Conservation (phyloP, 2,888 invertebrate species). For the Cenopis cana region DNA sequence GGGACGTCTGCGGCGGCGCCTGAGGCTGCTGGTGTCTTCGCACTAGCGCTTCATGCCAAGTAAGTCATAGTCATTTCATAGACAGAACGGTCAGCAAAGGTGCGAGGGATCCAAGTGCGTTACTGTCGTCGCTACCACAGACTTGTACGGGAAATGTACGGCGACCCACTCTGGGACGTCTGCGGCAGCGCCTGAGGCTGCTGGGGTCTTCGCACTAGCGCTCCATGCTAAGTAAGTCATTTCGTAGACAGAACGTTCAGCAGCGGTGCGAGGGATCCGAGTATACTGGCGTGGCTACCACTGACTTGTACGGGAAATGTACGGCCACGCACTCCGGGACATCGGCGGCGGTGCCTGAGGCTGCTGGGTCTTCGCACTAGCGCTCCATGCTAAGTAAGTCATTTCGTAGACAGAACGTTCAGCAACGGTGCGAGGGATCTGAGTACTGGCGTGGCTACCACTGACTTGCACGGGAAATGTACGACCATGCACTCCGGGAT, state of each 20-base stretch:
- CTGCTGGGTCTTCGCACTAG: slow-evolving; percentile 99
- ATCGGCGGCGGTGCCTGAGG: slow-evolving; percentile 99
- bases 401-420: slow-evolving; percentile 95
- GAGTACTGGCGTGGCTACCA: slow-evolving; percentile 99
- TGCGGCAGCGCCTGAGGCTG: slow-evolving; percentile 99
- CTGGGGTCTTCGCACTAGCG: slow-evolving; percentile 98
- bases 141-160: slow-evolving; percentile 99
- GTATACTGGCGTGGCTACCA: slow-evolving; percentile 98
- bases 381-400: slow-evolving; percentile 97
- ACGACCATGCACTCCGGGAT: slow-evolving; percentile 99
- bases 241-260: background rate
- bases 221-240: slow-evolving; percentile 95
- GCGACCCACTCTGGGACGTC: slow-evolving; percentile 99
- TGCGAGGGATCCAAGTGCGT: no score
- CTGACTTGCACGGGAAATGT: slow-evolving; percentile 99
- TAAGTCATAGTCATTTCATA: slow-evolving; percentile 79
- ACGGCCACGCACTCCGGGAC: slow-evolving; percentile 99
- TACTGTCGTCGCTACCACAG: slow-evolving; percentile 90
- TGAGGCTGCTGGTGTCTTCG: slow-evolving; percentile 99
- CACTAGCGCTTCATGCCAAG: slow-evolving; percentile 99
- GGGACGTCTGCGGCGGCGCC: slow-evolving; percentile 99
- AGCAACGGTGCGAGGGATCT: slow-evolving; percentile 99
- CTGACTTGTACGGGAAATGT: slow-evolving; percentile 99
- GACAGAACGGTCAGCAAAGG: no score
- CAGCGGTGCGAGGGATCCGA: slow-evolving; percentile 85